phyloP scores from a whole-genome alignment of 1,140 invertebrate species.

The Drosophila takahashii region DNA sequence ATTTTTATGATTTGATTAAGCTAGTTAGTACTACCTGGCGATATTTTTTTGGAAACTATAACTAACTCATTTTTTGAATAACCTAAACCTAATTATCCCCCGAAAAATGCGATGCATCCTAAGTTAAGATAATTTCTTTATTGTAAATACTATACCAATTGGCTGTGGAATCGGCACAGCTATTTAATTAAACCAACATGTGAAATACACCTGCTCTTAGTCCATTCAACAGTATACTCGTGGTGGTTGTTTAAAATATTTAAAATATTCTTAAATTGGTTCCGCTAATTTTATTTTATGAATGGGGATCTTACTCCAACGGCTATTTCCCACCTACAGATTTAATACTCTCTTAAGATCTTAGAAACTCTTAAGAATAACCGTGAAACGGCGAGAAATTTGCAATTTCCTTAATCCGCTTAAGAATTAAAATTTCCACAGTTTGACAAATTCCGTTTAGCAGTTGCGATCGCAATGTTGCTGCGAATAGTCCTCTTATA shows the following conservation, averaged over 20 bases:
- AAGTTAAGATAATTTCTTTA: not conserved
- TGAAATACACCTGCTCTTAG: not conserved
- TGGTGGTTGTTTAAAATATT: too few species aligned
- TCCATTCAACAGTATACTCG: not conserved
- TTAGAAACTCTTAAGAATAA: not conserved
- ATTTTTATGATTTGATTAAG: not conserved
- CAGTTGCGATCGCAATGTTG: slow-evolving; percentile 14
- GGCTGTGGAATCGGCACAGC: not conserved
- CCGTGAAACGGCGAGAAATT: not conserved
- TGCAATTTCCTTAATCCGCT: not conserved
- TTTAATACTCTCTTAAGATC: not conserved
- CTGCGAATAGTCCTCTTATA: not conserved
- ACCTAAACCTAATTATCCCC: too few species aligned
- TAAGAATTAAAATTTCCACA: not conserved
- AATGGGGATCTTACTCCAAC: not conserved
- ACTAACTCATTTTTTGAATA: too few species aligned
- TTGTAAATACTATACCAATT: not conserved
- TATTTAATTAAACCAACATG: not conserved
- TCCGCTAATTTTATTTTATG: not conserved
- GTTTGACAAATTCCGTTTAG: not conserved
- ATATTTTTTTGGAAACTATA: too few species aligned
- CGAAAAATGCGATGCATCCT: not conserved
- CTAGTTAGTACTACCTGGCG: not conserved
- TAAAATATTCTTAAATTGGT: not conserved
- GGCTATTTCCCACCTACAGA: not conserved